Base-by-base conservation (phyloP, 2,797 vertebrate species). In the Steatocranus sp. region DNA sequence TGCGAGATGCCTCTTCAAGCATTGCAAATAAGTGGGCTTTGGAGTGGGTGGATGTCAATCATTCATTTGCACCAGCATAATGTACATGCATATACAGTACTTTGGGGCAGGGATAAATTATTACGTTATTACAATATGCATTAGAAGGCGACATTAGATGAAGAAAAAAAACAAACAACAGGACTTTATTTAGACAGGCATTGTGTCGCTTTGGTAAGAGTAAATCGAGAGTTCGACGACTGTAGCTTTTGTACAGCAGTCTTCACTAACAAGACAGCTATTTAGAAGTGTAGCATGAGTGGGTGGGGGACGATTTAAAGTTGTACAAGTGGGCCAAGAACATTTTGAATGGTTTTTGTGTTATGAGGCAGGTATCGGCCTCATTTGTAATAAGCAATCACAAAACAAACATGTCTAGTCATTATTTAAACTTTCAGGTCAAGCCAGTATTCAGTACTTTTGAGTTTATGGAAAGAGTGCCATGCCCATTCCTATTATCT, bases 1-100 rank as follows among this genome's bases (percentile, higher is more conserved):
- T 75, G 73, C 4, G 78, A 87, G 84, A 86, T 83, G 87, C 83
- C 85, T 90, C 88, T 87, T 77, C 79, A 91, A 88, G 87, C 84
- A 32, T 77, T 75, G 76, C 61, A 85, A 86, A 81, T 78, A 84
- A 90, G 85, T 81, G 75, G 78, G 81, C 80, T 85, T 88, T 17
- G 63, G 83, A 91, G 90, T 87, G 87, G 90, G 89, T 8, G 88
- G 84, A 43, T 90, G 94, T 94, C 94, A 89, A 75, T 94, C 93
- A 92, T 81, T 86, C 50, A 53, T 82, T 92, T 83, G 61, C 74
- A 15, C 77, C 48, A 2, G 80, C 79, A 15, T 81, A 86, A 86
- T 76, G 76, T 61, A 68, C 70, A 32, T 68, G 70, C 80, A 58
- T 79, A 88, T 78, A 49, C 61, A n/a, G 53, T n/a, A 61, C 83